A percentile compares a stretch with the other conserved stretches of the same genome.
Conservation (phyloP, 2,797 vertebrate genomes). For the Cygnus olor region DNA sequence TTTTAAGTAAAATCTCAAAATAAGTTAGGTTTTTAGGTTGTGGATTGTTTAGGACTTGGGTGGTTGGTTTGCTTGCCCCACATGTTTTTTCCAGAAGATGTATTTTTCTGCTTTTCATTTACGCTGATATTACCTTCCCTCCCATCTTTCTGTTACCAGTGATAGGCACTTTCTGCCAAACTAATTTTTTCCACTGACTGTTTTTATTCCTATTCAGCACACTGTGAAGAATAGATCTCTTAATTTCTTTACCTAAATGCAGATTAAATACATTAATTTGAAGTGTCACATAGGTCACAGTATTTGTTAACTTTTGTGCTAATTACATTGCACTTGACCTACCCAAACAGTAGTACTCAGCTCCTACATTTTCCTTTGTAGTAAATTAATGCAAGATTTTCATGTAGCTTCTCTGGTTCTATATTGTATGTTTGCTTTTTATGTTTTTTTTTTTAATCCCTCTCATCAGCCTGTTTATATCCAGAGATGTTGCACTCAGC, state of each 20-base stretch:
- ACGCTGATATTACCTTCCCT: too few species aligned
- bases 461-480: background rate
- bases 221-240: background rate
- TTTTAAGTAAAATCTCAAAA: background rate
- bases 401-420: background rate
- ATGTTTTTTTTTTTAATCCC: background rate
- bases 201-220: background rate
- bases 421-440: background rate
- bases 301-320: background rate
- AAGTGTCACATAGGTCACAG: background rate
- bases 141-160: too few species aligned
- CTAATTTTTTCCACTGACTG: background rate
- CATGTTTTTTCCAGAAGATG: too few species aligned
- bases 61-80: too few species aligned
- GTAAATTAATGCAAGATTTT: background rate
- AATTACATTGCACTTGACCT: background rate
- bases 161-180: background rate
- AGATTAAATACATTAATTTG: background rate
- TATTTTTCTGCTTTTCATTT: too few species aligned
- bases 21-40: background rate
- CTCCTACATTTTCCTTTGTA: background rate
- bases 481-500: background rate
- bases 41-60: too few species aligned
- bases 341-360: background rate
- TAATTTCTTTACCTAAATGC: background rate